A percentile compares a stretch with the other conserved stretches of the same genome.
These are phyloP conservation scores for Hippasteria phrygiana DNA, from an alignment of 53 echinoderm and acorn worm species.

Conservation along the genomic window DNA sequence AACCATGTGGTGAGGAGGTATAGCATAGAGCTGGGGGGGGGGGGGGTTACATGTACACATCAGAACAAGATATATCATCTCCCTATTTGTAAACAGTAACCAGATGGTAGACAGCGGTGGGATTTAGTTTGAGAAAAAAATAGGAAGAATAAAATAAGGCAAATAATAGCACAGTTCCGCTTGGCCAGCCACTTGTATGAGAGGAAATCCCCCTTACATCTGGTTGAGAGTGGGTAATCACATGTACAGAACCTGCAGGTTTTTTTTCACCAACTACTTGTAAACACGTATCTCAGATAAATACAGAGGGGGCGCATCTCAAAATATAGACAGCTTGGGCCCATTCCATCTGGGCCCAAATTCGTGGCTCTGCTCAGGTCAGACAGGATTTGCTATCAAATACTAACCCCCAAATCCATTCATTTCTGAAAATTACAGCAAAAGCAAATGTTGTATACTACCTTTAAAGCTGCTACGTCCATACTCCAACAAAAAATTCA, in stretches of 20 bases:
- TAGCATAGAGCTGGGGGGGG: background rate
- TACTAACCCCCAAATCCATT: no score
- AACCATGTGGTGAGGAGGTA: background rate
- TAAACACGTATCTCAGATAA: no score
- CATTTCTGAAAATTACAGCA: no score
- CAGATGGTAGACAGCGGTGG: conserved; percentile 41
- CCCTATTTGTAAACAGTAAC: conserved; percentile 32
- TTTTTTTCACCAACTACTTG: no score
- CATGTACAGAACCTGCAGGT: conserved; percentile 3
- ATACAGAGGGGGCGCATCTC: no score
- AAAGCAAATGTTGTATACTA: no score
- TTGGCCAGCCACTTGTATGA: conserved; percentile 27
- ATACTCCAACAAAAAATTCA: no score
- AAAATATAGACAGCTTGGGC: no score
- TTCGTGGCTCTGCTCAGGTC: no score
- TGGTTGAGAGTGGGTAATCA: background rate
- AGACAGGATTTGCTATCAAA: no score
- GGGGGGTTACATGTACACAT: background rate
- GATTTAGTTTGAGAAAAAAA: background rate
- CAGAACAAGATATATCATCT: background rate
- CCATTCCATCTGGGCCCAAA: no score
- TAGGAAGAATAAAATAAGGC: background rate
- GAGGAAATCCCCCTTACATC: conserved; percentile 11
- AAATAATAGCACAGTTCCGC: conserved; percentile 45
- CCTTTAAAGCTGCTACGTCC: no score